Evolutionary conservation across 2,113 vertebrate species (phyloP), one percentile per base, ranked within the genome.

Genomic region (Podarcis muralis): DNA sequence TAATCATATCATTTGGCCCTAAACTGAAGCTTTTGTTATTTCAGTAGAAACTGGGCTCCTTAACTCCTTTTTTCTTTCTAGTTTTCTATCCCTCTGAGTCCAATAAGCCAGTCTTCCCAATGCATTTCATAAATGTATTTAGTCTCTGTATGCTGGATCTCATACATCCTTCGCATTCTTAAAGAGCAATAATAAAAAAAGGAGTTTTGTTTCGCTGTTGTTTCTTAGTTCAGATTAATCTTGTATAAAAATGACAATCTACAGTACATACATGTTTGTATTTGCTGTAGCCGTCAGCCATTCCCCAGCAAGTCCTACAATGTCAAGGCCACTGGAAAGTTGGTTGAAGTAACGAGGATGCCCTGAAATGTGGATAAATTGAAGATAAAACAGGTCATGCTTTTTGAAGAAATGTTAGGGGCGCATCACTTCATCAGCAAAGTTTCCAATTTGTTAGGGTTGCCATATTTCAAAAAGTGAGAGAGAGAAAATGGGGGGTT

Each of bases 251-350:
- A 3, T 1, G 62, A 22, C 7, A 22, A 65, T 72, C 78, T 89
- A 71, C 3, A 66, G 2, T 5, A 84, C 88, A 88, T 89, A 97
- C 94, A 95, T 95, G 85, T 97, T 97, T 27, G 95, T 95, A 90
- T 97, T 97, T 13, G 93, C 95, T 25, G 93, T 90, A 11, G 96
- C 93, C 2, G 95, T 98, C 92, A 98, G 57, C 96, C 95, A 97
- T 91, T 98, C 94, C 3, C 94, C 95, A 62, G 93, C 90, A 6
- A 97, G 27, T 75, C 92, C 95, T 88, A 95, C 85, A 72, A 97
- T 83, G 83, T 97, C 95, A 91, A 98, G 94, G 53, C 95, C 95
- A 85, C 95, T 93, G 22, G 95, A 97, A 62, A 98, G 92, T 87
- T 97, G 95, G 84, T 92, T 97, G 65, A 98, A 97, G 89, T 96